phyloP scores from a whole-genome alignment of 2,113 vertebrate species.

The Herpetotheres cachinnans region DNA sequence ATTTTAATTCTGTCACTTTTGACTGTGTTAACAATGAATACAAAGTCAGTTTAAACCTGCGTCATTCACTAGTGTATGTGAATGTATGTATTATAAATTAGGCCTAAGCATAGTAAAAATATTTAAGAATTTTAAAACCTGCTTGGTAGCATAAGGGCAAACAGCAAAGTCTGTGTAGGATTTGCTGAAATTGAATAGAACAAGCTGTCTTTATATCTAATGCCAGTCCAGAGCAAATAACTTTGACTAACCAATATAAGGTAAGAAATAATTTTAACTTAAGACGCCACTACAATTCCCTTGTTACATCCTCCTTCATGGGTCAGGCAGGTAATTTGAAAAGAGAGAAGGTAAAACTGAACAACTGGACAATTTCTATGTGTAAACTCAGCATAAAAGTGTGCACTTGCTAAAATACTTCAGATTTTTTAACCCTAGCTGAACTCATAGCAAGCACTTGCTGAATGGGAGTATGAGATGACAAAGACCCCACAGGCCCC shows the following conservation, averaged over 20 bases:
- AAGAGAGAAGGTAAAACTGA: neutral
- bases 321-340: neutral
- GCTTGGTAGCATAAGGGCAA: neutral
- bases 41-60: neutral
- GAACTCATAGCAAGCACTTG: neutral
- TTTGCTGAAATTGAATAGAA: neutral
- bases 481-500: neutral
- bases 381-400: neutral
- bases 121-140: neutral
- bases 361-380: neutral
- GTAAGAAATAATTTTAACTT: neutral
- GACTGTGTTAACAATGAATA: neutral
- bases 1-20: neutral
- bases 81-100: neutral
- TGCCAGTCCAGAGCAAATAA: neutral
- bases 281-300: neutral
- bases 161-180: neutral
- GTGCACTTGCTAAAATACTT: neutral
- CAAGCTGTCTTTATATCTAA: neutral
- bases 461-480: neutral
- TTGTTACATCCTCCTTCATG: neutral
- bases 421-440: neutral
- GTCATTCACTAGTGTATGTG: neutral
- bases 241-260: neutral
- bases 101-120: neutral